phyloP scores from a whole-genome alignment of 2,113 vertebrate species.

The Ammodytes marinus region DNA sequence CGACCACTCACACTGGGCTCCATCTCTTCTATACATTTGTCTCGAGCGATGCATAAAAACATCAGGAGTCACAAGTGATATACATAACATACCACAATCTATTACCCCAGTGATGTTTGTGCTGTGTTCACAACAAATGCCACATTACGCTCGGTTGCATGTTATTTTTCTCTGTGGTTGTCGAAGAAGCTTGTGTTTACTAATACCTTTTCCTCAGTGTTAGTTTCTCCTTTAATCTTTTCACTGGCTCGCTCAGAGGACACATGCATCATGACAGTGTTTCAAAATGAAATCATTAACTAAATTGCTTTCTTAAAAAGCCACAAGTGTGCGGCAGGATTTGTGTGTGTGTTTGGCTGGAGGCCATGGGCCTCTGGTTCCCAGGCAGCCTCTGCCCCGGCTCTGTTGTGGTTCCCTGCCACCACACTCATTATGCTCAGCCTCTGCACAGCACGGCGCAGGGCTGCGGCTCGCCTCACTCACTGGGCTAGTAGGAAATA shows the following conservation, averaged over 20 bases:
- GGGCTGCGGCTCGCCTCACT: slow-evolving; percentile 70
- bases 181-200: slow-evolving; percentile 67
- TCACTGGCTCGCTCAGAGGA: slow-evolving; percentile 64
- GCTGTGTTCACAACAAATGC: slow-evolving; percentile 52
- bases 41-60: slow-evolving; percentile 24
- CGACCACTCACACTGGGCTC: slow-evolving; percentile 61
- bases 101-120: slow-evolving; percentile 39
- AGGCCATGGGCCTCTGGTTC: slow-evolving; percentile 79
- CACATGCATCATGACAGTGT: slow-evolving; percentile 78
- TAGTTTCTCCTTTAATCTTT: slow-evolving; percentile 54
- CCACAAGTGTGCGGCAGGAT: slow-evolving; percentile 80
- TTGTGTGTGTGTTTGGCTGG: slow-evolving; percentile 79
- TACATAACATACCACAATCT: slow-evolving; percentile 44
- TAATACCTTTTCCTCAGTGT: slow-evolving; percentile 66
- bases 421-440: slow-evolving; percentile 83
- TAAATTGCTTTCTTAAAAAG: slow-evolving; percentile 85
- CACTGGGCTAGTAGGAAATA: slow-evolving; percentile 78
- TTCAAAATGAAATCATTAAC: slow-evolving; percentile 86
- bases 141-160: slow-evolving; percentile 43
- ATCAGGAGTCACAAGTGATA: slow-evolving; percentile 20
- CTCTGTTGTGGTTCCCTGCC: slow-evolving; percentile 85
- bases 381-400: slow-evolving; percentile 75
- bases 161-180: slow-evolving; percentile 59
- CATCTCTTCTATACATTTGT: slow-evolving; percentile 45
- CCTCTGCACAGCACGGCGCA: slow-evolving; percentile 71